phyloP scores from a whole-genome alignment of 2,888 invertebrate species.

The Leucoma salicis region DNA sequence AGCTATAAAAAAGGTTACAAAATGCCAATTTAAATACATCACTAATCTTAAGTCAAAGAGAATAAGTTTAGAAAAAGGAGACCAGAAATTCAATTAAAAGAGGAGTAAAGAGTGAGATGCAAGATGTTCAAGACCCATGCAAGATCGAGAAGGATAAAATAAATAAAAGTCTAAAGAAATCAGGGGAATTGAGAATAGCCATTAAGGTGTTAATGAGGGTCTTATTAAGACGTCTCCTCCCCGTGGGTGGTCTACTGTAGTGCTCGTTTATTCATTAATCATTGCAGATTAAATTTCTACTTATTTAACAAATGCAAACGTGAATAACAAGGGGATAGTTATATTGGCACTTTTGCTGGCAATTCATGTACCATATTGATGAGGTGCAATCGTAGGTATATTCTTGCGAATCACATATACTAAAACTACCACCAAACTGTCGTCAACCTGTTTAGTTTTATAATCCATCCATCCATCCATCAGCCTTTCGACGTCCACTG shows the following conservation, averaged over 20 bases:
- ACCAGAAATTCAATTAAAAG: constrained; percentile 75
- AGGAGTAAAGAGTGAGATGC: constrained; percentile 56
- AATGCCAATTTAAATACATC: constrained; percentile 79
- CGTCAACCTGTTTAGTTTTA: no score
- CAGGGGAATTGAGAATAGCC: constrained; percentile 80
- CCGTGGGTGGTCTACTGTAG: constrained; percentile 75
- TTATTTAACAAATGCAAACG: constrained; percentile 69
- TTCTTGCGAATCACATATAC: no score
- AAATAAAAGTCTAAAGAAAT: constrained; percentile 75
- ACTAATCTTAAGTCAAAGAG: constrained; percentile 80
- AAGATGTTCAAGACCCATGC: constrained; percentile 45
- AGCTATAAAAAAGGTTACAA: constrained; percentile 73
- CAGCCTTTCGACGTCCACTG: no score
- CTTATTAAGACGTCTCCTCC: constrained; percentile 81
- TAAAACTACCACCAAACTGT: no score
- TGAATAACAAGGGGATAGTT: constrained; percentile 43
- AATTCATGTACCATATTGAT: no score
- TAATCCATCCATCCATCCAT: no score
- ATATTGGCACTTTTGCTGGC: no score
- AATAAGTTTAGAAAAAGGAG: constrained; percentile 76
- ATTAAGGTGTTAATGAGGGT: constrained; percentile 81
- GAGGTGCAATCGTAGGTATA: no score
- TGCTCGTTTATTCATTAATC: constrained; percentile 75
- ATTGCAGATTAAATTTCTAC: constrained; percentile 64
- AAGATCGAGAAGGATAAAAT: constrained; percentile 59